Evolutionary conservation across 2,797 vertebrate species (phyloP), one percentile per base, ranked within the genome.

Genomic region (Pseudochirops cupreus): DNA sequence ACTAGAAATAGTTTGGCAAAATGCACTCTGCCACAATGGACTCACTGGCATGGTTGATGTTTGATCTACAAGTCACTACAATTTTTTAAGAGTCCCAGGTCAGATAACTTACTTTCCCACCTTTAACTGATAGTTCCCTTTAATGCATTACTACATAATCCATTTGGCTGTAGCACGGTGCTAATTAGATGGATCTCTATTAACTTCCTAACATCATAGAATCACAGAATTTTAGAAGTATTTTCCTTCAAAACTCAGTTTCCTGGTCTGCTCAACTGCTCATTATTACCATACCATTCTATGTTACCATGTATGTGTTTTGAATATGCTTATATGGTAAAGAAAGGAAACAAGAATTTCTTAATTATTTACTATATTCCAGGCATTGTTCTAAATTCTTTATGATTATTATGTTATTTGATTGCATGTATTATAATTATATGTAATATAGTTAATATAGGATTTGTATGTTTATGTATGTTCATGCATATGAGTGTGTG

Each of bases 1-100:
- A 57, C 89, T 59, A 96, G 97, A 98, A 96, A 95, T 56, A 59
- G 87, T 95, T 97, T 97, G 95, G 14, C 59, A 91, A 62, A 95
- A 97, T 96, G 93, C 93, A 53, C 0, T 58, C 97, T 96, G 96
- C 52, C 94, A 91, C 62, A 91, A 93, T 92, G 29, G 13, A 21
- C 57, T 95, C 54, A 95, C 87, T 95, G 31, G 1, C 91, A 62
- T 0, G 96, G 18, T 95, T 97, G 94, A 67, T 93, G 1, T 31
- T 33, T 62, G 56, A 7, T 93, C 54, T 57, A 89, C 91, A 95
- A 97, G 39, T 31, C 67, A 1, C 95, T 82, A 1, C 12, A 74
- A 94, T 74, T 90, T 92, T 10, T 28, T 91, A 29, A 96, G 94
- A 96, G 94, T 95, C 91, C 56, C 33, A 97, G 52, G 94, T 92